phyloP scores from a whole-genome alignment of 2,888 invertebrate genomes.

The Plutella xylostella region DNA sequence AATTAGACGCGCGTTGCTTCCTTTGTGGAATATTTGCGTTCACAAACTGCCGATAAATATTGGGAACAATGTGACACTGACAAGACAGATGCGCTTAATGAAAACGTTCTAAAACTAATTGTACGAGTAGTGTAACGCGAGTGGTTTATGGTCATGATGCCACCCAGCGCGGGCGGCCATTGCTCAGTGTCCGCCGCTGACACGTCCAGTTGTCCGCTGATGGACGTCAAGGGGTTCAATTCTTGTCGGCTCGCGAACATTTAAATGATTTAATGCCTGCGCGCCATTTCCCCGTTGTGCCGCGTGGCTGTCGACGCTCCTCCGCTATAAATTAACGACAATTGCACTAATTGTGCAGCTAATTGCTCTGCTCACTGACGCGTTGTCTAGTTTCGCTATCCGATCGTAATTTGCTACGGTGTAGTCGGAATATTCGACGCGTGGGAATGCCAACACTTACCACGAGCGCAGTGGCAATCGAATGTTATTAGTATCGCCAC shows the following conservation, averaged over 20 bases:
- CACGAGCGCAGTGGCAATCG: neutral
- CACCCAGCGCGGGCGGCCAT: slow-evolving; percentile 4
- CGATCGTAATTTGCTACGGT: slow-evolving; percentile 36
- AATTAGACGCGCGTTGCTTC: slow-evolving; percentile 15
- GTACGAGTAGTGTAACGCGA: neutral
- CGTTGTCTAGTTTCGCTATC: slow-evolving; percentile 52
- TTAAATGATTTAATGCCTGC: slow-evolving; percentile 21
- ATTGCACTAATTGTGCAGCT: slow-evolving; percentile 66
- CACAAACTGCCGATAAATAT: slow-evolving; percentile 1
- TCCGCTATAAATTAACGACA: slow-evolving; percentile 61
- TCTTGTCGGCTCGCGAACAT: slow-evolving; percentile 5
- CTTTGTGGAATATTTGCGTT: neutral
- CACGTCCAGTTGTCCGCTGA: neutral
- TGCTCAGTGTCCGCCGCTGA: neutral
- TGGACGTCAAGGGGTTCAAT: neutral
- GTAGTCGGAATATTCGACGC: slow-evolving; percentile 40
- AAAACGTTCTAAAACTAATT: slow-evolving; percentile 1
- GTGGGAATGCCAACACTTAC: slow-evolving; percentile 32
- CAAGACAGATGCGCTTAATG: slow-evolving; percentile 1
- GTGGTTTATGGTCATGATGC: slow-evolving; percentile 1
- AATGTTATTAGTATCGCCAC: neutral
- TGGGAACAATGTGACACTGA: slow-evolving; percentile 2
- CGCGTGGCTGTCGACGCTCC: slow-evolving; percentile 30
- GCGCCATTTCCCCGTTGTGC: slow-evolving; percentile 22
- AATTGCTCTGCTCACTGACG: slow-evolving; percentile 50